A percentile compares a stretch with the other conserved stretches of the same genome.
phyloP scores from a whole-genome alignment of 2,888 invertebrate species.

The Aleiodes leptofemur region DNA sequence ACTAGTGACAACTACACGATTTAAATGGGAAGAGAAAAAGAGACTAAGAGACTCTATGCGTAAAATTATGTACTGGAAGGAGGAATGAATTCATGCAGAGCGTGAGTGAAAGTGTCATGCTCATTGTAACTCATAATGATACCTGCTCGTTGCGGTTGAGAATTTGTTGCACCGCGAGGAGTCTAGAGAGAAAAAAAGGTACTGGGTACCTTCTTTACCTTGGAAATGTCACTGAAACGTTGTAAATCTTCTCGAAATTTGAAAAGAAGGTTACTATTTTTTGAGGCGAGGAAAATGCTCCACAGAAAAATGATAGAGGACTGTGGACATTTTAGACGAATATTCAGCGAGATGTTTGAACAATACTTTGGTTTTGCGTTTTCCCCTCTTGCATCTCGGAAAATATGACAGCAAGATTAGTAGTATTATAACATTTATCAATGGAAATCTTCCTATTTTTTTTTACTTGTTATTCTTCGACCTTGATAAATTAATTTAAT shows the following conservation, averaged over 20 bases:
- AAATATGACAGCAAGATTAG: no score
- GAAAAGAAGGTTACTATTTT: slow-evolving; percentile 19
- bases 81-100: slow-evolving; percentile 25
- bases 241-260: slow-evolving; percentile 4
- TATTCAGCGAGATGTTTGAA: no score
- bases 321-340: no score
- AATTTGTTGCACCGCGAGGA: slow-evolving; percentile 62
- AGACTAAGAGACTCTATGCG: slow-evolving; percentile 48
- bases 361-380: no score
- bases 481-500: no score
- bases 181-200: slow-evolving; percentile 35
- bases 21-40: slow-evolving; percentile 17
- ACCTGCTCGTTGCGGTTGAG: slow-evolving; percentile 64
- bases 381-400: no score
- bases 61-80: background rate
- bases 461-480: no score
- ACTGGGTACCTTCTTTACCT: slow-evolving; percentile 14
- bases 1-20: slow-evolving; percentile 11
- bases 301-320: no score
- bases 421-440: no score
- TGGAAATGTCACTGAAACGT: slow-evolving; percentile 17
- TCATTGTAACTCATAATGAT: slow-evolving; percentile 54
- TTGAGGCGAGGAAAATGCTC: background rate
- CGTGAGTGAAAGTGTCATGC: slow-evolving; percentile 31
- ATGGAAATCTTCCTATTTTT: no score